A percentile compares a stretch with the other conserved stretches of the same genome.
phyloP scores from a whole-genome alignment of 2,113 vertebrate species.

The Mustelus asterias region DNA sequence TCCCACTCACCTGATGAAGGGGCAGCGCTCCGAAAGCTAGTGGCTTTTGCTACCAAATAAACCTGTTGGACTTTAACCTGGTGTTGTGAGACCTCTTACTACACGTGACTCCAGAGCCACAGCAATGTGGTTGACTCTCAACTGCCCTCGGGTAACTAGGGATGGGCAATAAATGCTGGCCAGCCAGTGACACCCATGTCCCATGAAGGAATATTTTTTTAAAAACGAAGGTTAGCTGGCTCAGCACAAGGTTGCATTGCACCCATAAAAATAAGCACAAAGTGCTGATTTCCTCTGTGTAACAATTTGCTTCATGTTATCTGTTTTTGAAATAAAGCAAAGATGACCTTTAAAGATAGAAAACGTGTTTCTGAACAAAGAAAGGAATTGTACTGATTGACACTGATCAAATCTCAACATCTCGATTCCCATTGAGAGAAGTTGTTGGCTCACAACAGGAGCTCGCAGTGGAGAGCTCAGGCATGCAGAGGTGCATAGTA shows the following conservation, averaged over 20 bases:
- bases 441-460: neutral
- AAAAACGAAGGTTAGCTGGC: no score
- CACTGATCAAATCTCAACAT: neutral
- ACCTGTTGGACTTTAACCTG: no score
- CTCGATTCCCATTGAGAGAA: neutral
- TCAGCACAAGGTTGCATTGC: neutral
- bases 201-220: no score
- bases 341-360: neutral
- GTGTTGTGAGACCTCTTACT: no score
- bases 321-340: neutral
- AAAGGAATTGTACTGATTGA: neutral
- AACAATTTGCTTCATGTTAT: neutral
- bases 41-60: no score
- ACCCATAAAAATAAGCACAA: neutral
- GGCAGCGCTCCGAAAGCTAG: no score
- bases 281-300: neutral
- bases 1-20: no score
- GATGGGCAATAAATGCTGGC: no score
- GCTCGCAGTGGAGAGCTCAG: neutral
- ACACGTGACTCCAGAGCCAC: no score
- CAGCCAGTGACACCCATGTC: no score
- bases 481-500: neutral
- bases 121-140: no score
- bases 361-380: neutral
- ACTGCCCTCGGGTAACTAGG: no score